Base-by-base conservation (phyloP, 2,797 vertebrate genomes). In the Hippopotamyrus pictus region DNA sequence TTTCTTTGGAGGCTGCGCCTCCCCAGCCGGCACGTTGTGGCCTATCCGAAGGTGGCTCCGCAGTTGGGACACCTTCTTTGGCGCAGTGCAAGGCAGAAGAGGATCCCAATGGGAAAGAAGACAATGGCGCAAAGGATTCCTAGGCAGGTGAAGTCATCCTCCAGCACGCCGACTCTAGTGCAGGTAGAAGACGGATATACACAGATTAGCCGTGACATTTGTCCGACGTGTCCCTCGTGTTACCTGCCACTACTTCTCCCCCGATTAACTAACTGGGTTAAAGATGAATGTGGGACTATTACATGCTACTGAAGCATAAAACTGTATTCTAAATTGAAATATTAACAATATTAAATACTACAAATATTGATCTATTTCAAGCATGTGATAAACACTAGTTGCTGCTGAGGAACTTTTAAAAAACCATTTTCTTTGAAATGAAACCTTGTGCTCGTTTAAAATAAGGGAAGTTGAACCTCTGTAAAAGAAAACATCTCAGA, bases 41-140 rank as follows among this genome's bases (percentile, higher is more conserved):
- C 76, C 76, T 96, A 99, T 91, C 97, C 97, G 48, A 99, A 99
- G 86, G 96, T 97, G 88, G 98, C 98, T 87, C 98, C 98, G 88
- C 99, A 99, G 95, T 99, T 99, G 73, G 98, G 99, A 94, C 99
- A 99, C 93, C 97, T 95, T 93, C 98, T 97, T 96, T 99, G 98
- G 92, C 97, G 97, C 95, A 99, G 95, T 2, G 97, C 98, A 8
- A 99, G 97, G 92, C 98, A 99, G 96, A 99, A 99, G 91, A 99
- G 97, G 93, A 99, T 97, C 86, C 99, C 99, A 90, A 99, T 95
- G 2, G 99, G 99, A 92, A 99, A 99, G 95, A 99, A 97, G 91
- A 99, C 94, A 93, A 99, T 98, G 96, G 99, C 99, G 92, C 99
- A 97, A 90, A 99, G 91, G 95, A 99, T 97, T 86, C 99, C 99